Conservation (phyloP, 2,888 invertebrate genomes). For the Lasioglossum leucozonium region DNA sequence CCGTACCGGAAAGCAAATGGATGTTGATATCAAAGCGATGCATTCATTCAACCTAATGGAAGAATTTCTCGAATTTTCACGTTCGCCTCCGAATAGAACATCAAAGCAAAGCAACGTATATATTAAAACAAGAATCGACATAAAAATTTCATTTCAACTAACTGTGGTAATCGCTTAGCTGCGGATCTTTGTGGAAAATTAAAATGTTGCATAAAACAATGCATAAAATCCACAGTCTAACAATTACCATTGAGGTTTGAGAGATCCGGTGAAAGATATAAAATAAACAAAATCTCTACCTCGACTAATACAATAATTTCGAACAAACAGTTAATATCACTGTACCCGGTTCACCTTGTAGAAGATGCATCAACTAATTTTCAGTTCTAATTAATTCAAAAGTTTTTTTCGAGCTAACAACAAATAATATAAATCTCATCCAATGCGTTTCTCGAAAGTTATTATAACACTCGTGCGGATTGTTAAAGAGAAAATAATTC, state of each 20-base stretch:
- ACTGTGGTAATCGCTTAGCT: too few relatives aligned
- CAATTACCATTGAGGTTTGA: too few relatives aligned
- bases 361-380: neutral
- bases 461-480: too few relatives aligned
- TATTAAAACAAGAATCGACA: neutral
- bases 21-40: neutral
- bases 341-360: neutral
- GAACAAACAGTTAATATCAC: neutral
- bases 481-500: neutral
- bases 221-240: too few relatives aligned
- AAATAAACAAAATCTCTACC: too few relatives aligned
- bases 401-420: neutral
- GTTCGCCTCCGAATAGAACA: neutral
- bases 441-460: neutral
- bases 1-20: too few relatives aligned
- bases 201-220: too few relatives aligned
- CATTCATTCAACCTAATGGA: neutral
- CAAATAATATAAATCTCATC: neutral
- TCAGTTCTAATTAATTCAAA: neutral
- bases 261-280: too few relatives aligned
- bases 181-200: neutral
- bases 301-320: neutral
- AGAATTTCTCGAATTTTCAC: neutral
- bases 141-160: neutral
- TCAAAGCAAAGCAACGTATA: neutral